A percentile compares a stretch with the other conserved stretches of the same genome.
Evolutionary conservation across 1,140 invertebrate genomes (phyloP).

Genomic region (Nephila pilipes): DNA sequence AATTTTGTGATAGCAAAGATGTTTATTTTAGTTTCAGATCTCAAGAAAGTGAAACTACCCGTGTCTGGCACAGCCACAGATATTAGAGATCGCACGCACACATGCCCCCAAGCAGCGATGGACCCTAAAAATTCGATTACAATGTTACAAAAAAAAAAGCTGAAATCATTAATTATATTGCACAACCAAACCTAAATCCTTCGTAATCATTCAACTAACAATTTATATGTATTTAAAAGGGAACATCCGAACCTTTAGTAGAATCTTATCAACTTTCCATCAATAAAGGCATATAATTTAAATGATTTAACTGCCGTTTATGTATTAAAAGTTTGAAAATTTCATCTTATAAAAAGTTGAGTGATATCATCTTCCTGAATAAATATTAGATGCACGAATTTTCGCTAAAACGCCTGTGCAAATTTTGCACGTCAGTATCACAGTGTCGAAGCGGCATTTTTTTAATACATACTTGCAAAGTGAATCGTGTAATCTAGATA

Average conservation of each 20-base stretch:
- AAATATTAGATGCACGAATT: neutral
- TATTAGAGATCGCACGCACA: too few species aligned
- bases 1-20: too few species aligned
- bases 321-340: neutral
- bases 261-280: neutral
- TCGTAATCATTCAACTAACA: neutral
- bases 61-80: too few species aligned
- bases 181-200: neutral
- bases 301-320: neutral
- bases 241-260: neutral
- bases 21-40: too few species aligned
- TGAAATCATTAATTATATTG: neutral
- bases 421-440: neutral
- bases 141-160: neutral
- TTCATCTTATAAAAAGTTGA: neutral
- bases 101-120: neutral
- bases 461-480: conserved; percentile 23
- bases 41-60: too few species aligned
- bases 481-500: conserved; percentile 45
- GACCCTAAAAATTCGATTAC: neutral
- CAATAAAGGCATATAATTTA: conserved; percentile 21
- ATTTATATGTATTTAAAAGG: neutral
- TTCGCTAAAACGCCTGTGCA: neutral
- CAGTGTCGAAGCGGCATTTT: neutral
- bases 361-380: conserved; percentile 1